phyloP scores from a whole-genome alignment of 64 coral and sea anemone genomes.

The Pocillopora damicornis region DNA sequence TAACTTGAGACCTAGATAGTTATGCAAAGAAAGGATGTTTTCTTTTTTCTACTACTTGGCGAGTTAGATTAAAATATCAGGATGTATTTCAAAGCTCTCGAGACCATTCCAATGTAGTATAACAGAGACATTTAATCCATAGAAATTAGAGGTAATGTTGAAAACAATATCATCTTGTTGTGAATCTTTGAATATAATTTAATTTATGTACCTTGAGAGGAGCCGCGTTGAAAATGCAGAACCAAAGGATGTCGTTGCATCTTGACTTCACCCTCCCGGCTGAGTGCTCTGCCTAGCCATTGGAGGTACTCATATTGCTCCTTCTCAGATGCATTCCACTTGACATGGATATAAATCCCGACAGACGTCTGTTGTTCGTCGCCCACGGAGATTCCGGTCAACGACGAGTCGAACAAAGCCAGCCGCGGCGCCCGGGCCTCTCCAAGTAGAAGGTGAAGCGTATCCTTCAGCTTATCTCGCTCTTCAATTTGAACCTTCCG shows the following conservation, averaged over 20 bases:
- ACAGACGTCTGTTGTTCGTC: constrained; percentile 10
- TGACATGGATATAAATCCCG: constrained; percentile 43
- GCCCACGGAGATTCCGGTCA: constrained; percentile 44
- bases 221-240: not conserved
- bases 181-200: too few species aligned
- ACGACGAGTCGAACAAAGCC: constrained; percentile 11
- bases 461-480: not conserved
- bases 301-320: constrained; percentile 25
- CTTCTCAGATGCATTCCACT: constrained; percentile 17
- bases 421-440: not conserved
- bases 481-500: constrained; percentile 13
- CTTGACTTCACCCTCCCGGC: not conserved
- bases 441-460: not conserved
- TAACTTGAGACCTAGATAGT: not conserved
- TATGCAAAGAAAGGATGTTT: not conserved
- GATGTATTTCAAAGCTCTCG: not conserved
- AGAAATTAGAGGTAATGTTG: too few species aligned
- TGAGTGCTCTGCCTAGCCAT: not conserved
- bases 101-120: not conserved
- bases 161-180: too few species aligned
- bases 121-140: too few species aligned
- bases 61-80: not conserved
- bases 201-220: not conserved
- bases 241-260: not conserved
- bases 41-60: not conserved